phyloP scores from a whole-genome alignment of 2,888 invertebrate genomes.

The Unio delphinus region DNA sequence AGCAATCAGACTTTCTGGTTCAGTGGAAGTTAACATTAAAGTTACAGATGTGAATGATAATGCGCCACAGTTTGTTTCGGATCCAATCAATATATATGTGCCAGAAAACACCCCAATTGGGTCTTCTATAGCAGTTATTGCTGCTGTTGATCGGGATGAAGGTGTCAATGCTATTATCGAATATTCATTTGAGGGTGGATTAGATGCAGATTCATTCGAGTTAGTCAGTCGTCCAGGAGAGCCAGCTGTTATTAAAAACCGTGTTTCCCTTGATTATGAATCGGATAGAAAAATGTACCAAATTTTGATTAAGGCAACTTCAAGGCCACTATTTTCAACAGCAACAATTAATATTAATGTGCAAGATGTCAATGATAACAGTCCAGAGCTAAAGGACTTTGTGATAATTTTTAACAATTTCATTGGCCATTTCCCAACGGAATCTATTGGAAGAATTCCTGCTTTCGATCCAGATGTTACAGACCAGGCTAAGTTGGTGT shows the following conservation, averaged over 20 bases:
- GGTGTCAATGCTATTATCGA: constrained; percentile 94
- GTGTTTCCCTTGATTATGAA: constrained; percentile 95
- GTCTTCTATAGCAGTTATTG: constrained; percentile 90
- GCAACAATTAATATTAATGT: constrained; percentile 90
- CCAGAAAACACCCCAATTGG: constrained; percentile 97
- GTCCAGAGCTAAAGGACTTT: constrained; percentile 92
- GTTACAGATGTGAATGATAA: constrained; percentile 98
- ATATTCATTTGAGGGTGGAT: constrained; percentile 91
- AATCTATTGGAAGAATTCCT: constrained; percentile 90
- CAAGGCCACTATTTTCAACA: constrained; percentile 90
- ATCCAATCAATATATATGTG: constrained; percentile 89
- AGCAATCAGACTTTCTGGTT: constrained; percentile 75
- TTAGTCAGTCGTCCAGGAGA: constrained; percentile 78
- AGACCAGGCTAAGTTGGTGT: constrained; percentile 81
- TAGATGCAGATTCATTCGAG: constrained; percentile 88
- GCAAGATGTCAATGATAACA: constrained; percentile 94
- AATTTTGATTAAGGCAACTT: constrained; percentile 89
- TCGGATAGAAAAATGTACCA: constrained; percentile 92
- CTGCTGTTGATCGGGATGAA: constrained; percentile 93
- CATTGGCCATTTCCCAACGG: constrained; percentile 92
- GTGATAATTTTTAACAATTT: constrained; percentile 95
- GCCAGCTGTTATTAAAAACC: constrained; percentile 86
- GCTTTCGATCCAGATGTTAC: constrained; percentile 96
- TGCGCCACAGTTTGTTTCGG: constrained; percentile 88
- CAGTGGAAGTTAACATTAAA: constrained; percentile 86